Base-by-base conservation (phyloP, 2,797 vertebrate genomes). In the Myoxocephalus aenaeus region DNA sequence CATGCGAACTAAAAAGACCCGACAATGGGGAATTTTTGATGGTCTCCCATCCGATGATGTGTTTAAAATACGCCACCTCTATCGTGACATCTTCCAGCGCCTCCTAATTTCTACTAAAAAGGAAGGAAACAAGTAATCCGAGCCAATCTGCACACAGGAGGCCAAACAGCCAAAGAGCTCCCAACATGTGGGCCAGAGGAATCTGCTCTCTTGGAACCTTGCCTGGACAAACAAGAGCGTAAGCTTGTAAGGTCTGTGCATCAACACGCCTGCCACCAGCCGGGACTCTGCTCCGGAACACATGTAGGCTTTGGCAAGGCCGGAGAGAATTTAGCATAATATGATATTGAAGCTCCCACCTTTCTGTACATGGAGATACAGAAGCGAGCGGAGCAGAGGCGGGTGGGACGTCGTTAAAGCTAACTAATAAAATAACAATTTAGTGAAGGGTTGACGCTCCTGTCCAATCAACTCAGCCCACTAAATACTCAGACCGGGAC, bases 151-250 rank as follows among this genome's bases (percentile, higher is more conserved):
- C 61, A 79, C 70, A 73, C 82, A 32, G 84, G 84, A 83, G 81
- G 84, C 86, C 87, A 80, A 83, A 72, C 79, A 88, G 82, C 82
- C 89, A 85, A 88, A 87, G 77, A 90, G 89, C 87, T 90, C 80
- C 77, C 85, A 77, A 75, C 87, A 86, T 86, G 86, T 87, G 89
- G 81, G 85, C 85, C 82, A 76, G 83, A 87, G 88, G 82, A 91
- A 92, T 78, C 83, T 85, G 89, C 85, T 87, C 84, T 87, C 81
- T 90, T 92, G 91, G 92, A 92, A 70, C 80, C 61, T 82, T 92
- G 87, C 91, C 92, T 92, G 89, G 86, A 89, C 86, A 87, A 90
- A 91, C 83, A 82, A 68, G 86, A 81, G 85, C 40, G 85, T 67
- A 75, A 54, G 80, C 88, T 86, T 90, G 87, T 92, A 87, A 88